Evolutionary conservation across 2,888 invertebrate genomes (phyloP), one percentile per base, ranked within the genome.

Genomic region (Arrhopalites spinosus): DNA sequence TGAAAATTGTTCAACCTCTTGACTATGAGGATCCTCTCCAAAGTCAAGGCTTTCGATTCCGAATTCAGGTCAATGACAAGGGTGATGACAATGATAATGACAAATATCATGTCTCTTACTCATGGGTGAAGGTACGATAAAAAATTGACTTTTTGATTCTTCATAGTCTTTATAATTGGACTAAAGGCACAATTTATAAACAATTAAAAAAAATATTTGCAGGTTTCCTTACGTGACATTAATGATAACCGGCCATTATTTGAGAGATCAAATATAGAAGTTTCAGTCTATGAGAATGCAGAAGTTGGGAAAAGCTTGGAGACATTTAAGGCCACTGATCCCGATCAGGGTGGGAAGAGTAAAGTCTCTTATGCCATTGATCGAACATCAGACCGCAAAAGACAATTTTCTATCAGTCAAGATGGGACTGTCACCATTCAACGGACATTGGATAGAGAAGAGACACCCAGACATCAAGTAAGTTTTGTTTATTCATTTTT

Each of bases 81-180:
- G 95, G 95, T 36, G 95, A 95, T 87, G 95, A 95, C 85, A 95
- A 95, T 85, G 95, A 95, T 87, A 94, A 95, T 86, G 98, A 99
- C 86, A 97, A 97, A 86, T 94, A 96, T 85, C 96, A 97, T 87
- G 95, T 96, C 80, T 96, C 96, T 78, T 95, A 95, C 86, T 95
- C 96, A 0, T 95, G 95, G 93, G 95, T 97, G 75, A 93, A 93
- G 79, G 59, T 59, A 11, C 3, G 15, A 45, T 45, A 45, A 15
- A 45, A 45, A 11, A 11, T 45, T 45, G 45, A 11, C 45, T 45
- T 11, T 45, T 15, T 15, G 8, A 11, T 11, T 15, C 45, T 45
- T 45, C 7, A 11, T 45, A 11, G 45, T 7, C 15, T 45, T 45
- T 15, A 45, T 45, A 45, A 45, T 45, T 45, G n/a, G n/a, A n/a